Percentiles rank a stretch among this genome's conserved stretches.
These are phyloP conservation scores for Caenorhabditis zanzibari DNA, from an alignment of 2,888 invertebrate genomes.

Conservation along the genomic window DNA sequence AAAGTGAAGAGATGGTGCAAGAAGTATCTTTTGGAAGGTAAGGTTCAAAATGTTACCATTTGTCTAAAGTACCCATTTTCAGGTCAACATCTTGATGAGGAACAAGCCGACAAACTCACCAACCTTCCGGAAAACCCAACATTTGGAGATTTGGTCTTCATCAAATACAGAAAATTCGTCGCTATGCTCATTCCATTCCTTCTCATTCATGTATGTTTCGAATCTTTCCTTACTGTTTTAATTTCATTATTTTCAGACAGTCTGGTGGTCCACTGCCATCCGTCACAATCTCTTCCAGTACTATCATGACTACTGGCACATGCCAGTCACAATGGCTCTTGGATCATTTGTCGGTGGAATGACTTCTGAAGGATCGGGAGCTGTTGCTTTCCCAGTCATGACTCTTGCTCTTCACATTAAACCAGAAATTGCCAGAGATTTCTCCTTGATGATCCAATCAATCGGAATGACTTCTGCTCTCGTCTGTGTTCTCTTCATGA, in stretches of 20 bases:
- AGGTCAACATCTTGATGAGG: conserved; percentile 77
- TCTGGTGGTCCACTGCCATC: conserved; percentile 82
- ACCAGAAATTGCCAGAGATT: conserved; percentile 79
- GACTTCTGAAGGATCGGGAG: conserved; percentile 82
- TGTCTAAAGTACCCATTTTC: neutral
- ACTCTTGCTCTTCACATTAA: conserved; percentile 79
- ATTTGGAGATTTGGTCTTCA: conserved; percentile 72
- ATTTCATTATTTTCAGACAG: conserved; percentile 60
- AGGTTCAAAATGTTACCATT: neutral
- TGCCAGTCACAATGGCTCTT: conserved; percentile 83
- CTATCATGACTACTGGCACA: conserved; percentile 81
- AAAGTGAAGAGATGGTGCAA: conserved; percentile 71
- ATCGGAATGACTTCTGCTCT: conserved; percentile 82
- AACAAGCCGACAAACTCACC: conserved; percentile 68
- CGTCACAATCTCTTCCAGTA: conserved; percentile 78
- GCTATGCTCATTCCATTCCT: conserved; percentile 76
- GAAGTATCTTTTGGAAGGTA: conserved; percentile 73
- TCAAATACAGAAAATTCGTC: conserved; percentile 76
- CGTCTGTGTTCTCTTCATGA: conserved; percentile 83
- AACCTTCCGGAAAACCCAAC: conserved; percentile 70
- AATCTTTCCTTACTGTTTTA: neutral
- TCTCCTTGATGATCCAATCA: conserved; percentile 80
- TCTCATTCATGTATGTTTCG: conserved; percentile 72
- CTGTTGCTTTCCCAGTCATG: conserved; percentile 82
- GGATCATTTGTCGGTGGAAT: conserved; percentile 83